Evolutionary conservation across 2,113 vertebrate genomes (phyloP).

Genomic region (Picathartes gymnocephalus): DNA sequence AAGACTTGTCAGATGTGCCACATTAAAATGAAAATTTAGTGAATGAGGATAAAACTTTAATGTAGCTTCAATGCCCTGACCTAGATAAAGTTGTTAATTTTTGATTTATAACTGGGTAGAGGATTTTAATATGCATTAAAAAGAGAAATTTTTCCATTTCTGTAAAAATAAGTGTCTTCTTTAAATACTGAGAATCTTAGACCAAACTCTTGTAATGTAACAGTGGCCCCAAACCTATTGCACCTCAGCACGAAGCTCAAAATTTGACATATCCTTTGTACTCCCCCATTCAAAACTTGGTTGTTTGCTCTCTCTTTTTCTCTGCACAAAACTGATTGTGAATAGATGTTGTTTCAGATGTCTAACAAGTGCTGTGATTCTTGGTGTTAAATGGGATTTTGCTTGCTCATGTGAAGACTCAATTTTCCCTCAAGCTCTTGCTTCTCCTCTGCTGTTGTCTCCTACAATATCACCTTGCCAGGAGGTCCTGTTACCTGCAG

Average conservation of each 20-base stretch:
- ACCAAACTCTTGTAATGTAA: not conserved
- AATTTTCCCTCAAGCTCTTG: not conserved
- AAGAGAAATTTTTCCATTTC: not conserved
- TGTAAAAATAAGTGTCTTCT: not conserved
- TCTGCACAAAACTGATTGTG: not conserved
- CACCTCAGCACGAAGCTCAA: not conserved
- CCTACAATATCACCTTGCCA: not conserved
- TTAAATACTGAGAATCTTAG: not conserved
- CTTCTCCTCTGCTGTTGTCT: not conserved
- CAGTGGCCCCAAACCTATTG: not conserved
- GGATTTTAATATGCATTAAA: constrained; percentile 30
- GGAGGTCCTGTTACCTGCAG: not conserved
- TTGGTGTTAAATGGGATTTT: not conserved
- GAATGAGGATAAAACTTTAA: constrained; percentile 49
- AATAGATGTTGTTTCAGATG: not conserved
- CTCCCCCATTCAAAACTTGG: not conserved
- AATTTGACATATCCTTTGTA: not conserved
- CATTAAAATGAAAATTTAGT: constrained; percentile 49
- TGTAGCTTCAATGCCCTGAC: constrained; percentile 39
- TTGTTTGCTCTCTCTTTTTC: not conserved
- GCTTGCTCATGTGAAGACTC: not conserved
- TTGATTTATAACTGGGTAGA: constrained; percentile 29
- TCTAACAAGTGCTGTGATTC: not conserved
- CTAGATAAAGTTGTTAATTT: constrained; percentile 64
- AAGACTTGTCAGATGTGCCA: constrained; percentile 42